Conservation (phyloP, 2,113 vertebrate genomes). For the Barbus barbus region DNA sequence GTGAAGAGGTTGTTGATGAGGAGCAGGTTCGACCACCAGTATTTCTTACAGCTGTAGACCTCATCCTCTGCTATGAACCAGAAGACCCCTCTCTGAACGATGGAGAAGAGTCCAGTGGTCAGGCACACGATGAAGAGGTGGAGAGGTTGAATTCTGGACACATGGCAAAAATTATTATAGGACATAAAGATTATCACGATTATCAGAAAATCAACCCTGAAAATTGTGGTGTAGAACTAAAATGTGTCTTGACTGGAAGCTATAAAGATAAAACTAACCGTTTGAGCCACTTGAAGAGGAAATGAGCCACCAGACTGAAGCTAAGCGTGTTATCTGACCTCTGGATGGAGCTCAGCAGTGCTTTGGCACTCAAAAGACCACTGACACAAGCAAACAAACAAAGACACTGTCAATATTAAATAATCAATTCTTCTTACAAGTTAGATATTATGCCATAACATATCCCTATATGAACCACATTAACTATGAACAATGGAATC, state of each 20-base stretch:
- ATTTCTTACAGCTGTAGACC: conserved; percentile 74
- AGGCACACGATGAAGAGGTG: conserved; percentile 73
- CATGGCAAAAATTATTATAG: conserved; percentile 50
- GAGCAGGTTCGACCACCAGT: conserved; percentile 85
- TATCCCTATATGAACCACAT: background rate
- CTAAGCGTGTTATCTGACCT: conserved; percentile 72
- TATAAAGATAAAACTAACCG: conserved; percentile 66
- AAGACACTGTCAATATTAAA: background rate
- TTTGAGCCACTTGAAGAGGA: conserved; percentile 74
- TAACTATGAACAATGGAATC: background rate
- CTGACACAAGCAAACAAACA: conserved; percentile 64
- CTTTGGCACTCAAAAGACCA: conserved; percentile 81
- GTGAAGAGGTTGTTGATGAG: conserved; percentile 81
- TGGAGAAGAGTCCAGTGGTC: conserved; percentile 64
- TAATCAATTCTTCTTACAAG: background rate
- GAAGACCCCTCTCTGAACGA: conserved; percentile 71
- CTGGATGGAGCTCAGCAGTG: conserved; percentile 74
- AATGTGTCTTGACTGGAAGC: background rate
- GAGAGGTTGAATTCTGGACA: conserved; percentile 74
- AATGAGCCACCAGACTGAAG: conserved; percentile 66
- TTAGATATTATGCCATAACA: background rate
- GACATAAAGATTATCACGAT: background rate
- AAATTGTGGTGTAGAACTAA: background rate
- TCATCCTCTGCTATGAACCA: conserved; percentile 78
- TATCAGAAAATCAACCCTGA: background rate